These are phyloP conservation scores for Anas platyrhynchos DNA, from an alignment of 2,113 vertebrate species.

Conservation along the genomic window DNA sequence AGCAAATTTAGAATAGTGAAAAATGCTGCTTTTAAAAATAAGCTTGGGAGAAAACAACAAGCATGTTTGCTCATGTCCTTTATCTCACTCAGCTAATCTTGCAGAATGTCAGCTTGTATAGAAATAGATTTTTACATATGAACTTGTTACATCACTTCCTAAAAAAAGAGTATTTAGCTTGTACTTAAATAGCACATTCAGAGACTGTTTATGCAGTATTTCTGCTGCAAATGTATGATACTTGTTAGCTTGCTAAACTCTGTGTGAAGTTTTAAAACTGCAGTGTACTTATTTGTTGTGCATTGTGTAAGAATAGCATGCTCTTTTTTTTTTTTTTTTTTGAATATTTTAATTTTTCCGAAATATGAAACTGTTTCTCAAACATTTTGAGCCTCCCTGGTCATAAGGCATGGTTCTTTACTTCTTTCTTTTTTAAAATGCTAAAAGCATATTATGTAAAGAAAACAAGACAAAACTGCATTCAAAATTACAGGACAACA, in stretches of 20 bases:
- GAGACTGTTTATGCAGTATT: conserved; percentile 44
- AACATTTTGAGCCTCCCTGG: neutral
- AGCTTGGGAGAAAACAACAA: conserved; percentile 28
- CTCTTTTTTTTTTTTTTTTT: neutral
- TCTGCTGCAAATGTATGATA: conserved; percentile 38
- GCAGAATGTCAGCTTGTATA: conserved; percentile 61
- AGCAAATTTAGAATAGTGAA: conserved; percentile 31
- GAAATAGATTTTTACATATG: conserved; percentile 73
- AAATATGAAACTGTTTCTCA: neutral
- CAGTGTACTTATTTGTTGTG: conserved; percentile 11
- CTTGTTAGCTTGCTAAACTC: conserved; percentile 7
- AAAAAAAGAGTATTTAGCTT: conserved; percentile 62
- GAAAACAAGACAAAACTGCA: neutral
- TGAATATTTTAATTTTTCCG: neutral
- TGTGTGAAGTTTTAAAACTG: neutral
- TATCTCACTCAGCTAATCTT: conserved; percentile 59
- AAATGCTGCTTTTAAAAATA: conserved; percentile 58
- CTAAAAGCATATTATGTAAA: neutral
- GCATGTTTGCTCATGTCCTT: conserved; percentile 63
- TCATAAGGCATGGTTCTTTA: neutral
- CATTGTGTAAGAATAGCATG: neutral
- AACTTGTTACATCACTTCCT: conserved; percentile 71
- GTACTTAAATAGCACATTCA: conserved; percentile 55
- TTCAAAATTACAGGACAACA: neutral
- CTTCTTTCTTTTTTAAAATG: neutral